Conservation (phyloP, 2,888 invertebrate genomes). For the Morinoia aosen region DNA sequence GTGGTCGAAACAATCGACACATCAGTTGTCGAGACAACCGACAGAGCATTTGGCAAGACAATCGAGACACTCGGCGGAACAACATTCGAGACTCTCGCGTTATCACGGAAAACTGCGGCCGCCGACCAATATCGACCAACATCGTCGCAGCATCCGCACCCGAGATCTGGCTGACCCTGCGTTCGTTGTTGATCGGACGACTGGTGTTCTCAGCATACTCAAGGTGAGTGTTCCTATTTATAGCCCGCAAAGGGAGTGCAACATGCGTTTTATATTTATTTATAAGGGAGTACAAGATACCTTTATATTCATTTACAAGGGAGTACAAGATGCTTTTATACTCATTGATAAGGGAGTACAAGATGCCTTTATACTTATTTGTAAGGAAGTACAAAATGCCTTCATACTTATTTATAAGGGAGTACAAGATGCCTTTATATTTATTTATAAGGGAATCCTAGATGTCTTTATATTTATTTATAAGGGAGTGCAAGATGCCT, state of each 20-base stretch:
- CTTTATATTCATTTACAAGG: neutral
- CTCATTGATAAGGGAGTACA: no score
- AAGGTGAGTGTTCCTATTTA: neutral
- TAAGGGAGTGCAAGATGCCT: no score
- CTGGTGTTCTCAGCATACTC: slow-evolving; percentile 27
- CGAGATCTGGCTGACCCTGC: neutral
- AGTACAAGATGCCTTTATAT: no score
- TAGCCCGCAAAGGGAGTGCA: neutral
- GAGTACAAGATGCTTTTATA: neutral
- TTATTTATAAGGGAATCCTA: neutral
- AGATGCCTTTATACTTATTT: no score
- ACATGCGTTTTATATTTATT: neutral
- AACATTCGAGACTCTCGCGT: neutral
- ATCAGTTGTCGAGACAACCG: no score
- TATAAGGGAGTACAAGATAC: no score
- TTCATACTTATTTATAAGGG: neutral
- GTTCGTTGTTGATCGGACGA: slow-evolving; percentile 15
- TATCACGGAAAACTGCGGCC: neutral
- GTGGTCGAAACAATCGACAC: no score
- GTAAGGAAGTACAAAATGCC: neutral
- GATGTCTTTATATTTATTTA: neutral
- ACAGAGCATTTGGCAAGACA: no score
- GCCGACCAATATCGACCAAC: neutral
- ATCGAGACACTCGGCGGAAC: neutral
- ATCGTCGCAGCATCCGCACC: neutral